Base-by-base conservation (phyloP, 2,113 vertebrate species). In the Nothoprocta pentlandii region DNA sequence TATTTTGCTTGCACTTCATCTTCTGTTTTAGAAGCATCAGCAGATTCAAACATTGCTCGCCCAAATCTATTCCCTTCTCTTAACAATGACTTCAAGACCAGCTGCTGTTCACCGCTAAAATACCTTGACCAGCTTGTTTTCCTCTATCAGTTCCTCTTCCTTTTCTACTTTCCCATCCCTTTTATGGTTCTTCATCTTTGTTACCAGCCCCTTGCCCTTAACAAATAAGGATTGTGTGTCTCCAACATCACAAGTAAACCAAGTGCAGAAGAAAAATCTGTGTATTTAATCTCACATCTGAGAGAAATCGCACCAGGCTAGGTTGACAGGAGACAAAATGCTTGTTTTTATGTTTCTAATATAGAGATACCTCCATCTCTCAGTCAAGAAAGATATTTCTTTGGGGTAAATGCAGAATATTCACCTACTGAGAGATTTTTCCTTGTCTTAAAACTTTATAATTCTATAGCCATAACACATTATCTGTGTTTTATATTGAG, bases 291-390 rank as follows among this genome's bases (percentile, higher is more conserved):
- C 44, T 89, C 78, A 58, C 53, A 79, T 34, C 74, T 84, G 56
- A 88, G 56, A 68, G 63, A 75, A 88, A 32, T n/a, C 79, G 20
- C 76, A 93, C 32, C 16, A 83, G 51, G 26, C 47, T 13, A 87
- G 19, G 13, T 4, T 79, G 66, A 68, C 47, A 56, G 85, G 58
- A 84, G 68, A 76, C 59, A 73, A 54, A 51, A 51, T 90, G 88
- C 86, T 88, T 95, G 82, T 3, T 94, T 94, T 91, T 53, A 66
- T 92, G 62, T 94, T 94, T 95, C 86, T 84, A 89, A 79, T 84
- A 84, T 20, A 89, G 36, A 59, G 63, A 44, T 47, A 70, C 63
- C 32, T 80, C 70, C 87, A 30, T 44, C 21, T 89, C 77, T 79
- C 41, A 62, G 73, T 76, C 26, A 64, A 78, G 73, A 63, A 2